Base-by-base conservation (phyloP, 2,888 invertebrate genomes). In the Temnothorax unifasciatus region DNA sequence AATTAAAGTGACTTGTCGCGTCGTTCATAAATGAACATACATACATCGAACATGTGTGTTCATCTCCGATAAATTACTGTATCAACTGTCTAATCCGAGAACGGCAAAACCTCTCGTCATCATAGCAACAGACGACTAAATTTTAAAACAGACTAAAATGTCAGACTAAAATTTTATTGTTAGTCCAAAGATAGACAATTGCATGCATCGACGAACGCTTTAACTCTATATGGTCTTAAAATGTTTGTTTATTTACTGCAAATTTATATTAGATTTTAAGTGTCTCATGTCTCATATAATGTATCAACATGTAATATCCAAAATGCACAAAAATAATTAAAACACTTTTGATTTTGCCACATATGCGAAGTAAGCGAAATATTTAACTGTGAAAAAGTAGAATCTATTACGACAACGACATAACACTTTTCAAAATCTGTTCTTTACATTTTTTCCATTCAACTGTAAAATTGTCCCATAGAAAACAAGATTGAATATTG, bases 81-180 rank as follows among this genome's bases (percentile, higher is more conserved):
- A 29, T 59, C 15, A 25, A n/a, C 13, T 74, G 6, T 74, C 8
- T 59, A 73, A 68, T 29, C 1, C 1, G 1, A 1, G 9, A 44
- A 29, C 8, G 3, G 13, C 8, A 59, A 5, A 59, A 25, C 3
- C 41, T 41, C 4, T 15, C 4, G 18, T n/a, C n/a, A 15, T 21
- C 1, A 21, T 18, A 3, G 18, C 11, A 29, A 29, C 13, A 50
- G 21, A 71, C n/a, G 29, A 34, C 9, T 29, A 11, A 18, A 71
- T 41, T 18, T 25, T 41, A 25, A 18, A 57, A 25, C 25, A 57
- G 2, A n/a, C 3, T 6, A n/a, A n/a, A n/a, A n/a, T n/a, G n/a
- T n/a, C n/a, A n/a, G n/a, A n/a, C n/a, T n/a, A 29, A 69, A 69
- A 68, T 47, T 11, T 18, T 47, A 44, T 50, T 50, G 18, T 50